phyloP scores from a whole-genome alignment of 2,888 invertebrate species.

The Cremastinae sp. region DNA sequence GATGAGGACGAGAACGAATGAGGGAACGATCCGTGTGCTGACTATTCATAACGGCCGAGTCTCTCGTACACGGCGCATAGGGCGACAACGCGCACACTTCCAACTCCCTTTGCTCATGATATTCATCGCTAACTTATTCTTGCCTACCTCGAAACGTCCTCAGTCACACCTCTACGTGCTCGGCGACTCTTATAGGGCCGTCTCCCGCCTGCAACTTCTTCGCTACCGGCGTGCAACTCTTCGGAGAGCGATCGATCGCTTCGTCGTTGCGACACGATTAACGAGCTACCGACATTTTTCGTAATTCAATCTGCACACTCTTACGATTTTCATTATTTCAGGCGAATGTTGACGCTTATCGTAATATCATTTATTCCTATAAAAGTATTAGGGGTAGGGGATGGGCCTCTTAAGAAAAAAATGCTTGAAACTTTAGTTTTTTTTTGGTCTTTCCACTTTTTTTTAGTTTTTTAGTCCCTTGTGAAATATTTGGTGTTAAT shows the following conservation, averaged over 20 bases:
- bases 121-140: constrained; percentile 4
- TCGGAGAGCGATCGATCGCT: constrained; percentile 16
- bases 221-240: background rate
- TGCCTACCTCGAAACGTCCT: constrained; percentile 1
- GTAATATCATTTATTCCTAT: too few species aligned
- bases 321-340: too few species aligned
- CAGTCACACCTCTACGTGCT: constrained; percentile 14
- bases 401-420: too few species aligned
- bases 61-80: constrained; percentile 30
- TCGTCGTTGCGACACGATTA: background rate
- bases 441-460: too few species aligned
- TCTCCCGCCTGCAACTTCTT: background rate
- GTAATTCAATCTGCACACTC: too few species aligned
- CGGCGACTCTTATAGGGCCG: background rate
- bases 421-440: too few species aligned
- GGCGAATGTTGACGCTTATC: too few species aligned
- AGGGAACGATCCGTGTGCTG: constrained; percentile 64
- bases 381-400: too few species aligned
- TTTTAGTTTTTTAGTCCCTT: too few species aligned
- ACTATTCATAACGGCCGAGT: constrained; percentile 65
- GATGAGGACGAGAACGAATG: constrained; percentile 58
- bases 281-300: background rate
- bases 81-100: background rate
- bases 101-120: constrained; percentile 4
- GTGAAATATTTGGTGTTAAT: too few species aligned